Conservation (phyloP, 2,797 vertebrate genomes). For the Echiichthys vipera region DNA sequence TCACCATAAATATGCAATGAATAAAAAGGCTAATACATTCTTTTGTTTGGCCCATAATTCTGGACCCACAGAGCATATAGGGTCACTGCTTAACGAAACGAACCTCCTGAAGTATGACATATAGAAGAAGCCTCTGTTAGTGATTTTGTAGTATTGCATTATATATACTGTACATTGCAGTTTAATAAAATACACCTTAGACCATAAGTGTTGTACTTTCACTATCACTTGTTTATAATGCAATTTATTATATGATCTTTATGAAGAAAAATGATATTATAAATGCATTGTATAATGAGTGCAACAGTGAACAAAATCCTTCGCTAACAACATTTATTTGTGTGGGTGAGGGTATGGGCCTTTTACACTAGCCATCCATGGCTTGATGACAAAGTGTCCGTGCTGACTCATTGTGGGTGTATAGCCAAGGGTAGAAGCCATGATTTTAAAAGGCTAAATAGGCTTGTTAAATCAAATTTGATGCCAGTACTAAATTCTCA, state of each 20-base stretch:
- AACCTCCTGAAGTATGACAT: slow-evolving; percentile 25
- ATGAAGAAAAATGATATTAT: slow-evolving; percentile 9
- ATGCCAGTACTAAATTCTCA: slow-evolving; percentile 27
- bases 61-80: slow-evolving; percentile 42
- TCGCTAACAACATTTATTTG: slow-evolving; percentile 41
- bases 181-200: slow-evolving; percentile 31
- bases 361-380: slow-evolving; percentile 49
- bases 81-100: slow-evolving; percentile 57
- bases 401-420: slow-evolving; percentile 57
- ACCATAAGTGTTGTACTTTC: slow-evolving; percentile 14
- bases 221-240: slow-evolving; percentile 27
- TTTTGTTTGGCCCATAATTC: slow-evolving; percentile 73
- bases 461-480: slow-evolving; percentile 34
- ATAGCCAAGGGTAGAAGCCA: slow-evolving; percentile 26
- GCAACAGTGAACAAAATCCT: slow-evolving; percentile 15
- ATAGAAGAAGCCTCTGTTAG: slow-evolving; percentile 22
- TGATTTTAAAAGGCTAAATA: slow-evolving; percentile 52
- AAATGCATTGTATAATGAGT: slow-evolving; percentile 30
- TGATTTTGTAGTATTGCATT: slow-evolving; percentile 32
- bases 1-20: slow-evolving; percentile 70
- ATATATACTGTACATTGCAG: slow-evolving; percentile 5
- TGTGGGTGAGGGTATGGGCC: slow-evolving; percentile 40
- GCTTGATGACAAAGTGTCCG: slow-evolving; percentile 51
- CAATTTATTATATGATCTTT: slow-evolving; percentile 25
- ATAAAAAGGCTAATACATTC: slow-evolving; percentile 65